Evolutionary conservation across 2,113 vertebrate genomes (phyloP), one percentile per base, ranked within the genome.

Genomic region (Ophthalmolycus amberensis): DNA sequence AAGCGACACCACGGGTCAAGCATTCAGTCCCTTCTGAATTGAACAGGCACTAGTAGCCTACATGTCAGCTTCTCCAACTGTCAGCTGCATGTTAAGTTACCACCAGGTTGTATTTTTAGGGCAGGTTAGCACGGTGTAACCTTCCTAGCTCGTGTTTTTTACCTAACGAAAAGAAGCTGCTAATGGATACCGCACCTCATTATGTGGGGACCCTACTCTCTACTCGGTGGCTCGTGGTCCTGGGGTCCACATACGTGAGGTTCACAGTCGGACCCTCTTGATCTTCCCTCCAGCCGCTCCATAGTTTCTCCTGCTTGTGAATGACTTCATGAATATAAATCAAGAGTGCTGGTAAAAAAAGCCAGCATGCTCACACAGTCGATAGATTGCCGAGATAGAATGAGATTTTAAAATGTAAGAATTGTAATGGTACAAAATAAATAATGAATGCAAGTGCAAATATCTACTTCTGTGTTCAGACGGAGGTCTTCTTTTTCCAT

Each of bases 361-460:
- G n/a, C 11, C 5, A 18, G 65, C 42, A 79, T 29, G 22, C 46
- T 81, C 72, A 37, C 54, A 38, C n/a, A 59, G 63, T 50, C 34
- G 25, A 32, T 54, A 37, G 29, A 46, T 74, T 79, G 75, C 64
- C 48, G 68, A 25, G 63, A 82, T 14, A 52, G 77, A 73, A 44
- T n/a, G 77, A 52, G 15, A 58, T 37, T 79, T 67, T 2, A 44
- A 69, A 75, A 34, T 70, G 37, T 32, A 37, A 74, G 52, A 87
- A 29, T 22, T 56, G 9, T 59, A 74, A 85, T 54, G 7, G 46
- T 34, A 20, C 18, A 20, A 64, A 77, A 79, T 74, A 62, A 85
- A 86, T 79, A 77, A 80, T 74, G 68, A 60, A 83, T 60, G 42
- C 50, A 46, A 16, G 75, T 56, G 66, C 52, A 86, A 89, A 81